A percentile compares a stretch with the other conserved stretches of the same genome.
phyloP scores from a whole-genome alignment of 2,888 invertebrate genomes.

The Metopia argyrocephala region DNA sequence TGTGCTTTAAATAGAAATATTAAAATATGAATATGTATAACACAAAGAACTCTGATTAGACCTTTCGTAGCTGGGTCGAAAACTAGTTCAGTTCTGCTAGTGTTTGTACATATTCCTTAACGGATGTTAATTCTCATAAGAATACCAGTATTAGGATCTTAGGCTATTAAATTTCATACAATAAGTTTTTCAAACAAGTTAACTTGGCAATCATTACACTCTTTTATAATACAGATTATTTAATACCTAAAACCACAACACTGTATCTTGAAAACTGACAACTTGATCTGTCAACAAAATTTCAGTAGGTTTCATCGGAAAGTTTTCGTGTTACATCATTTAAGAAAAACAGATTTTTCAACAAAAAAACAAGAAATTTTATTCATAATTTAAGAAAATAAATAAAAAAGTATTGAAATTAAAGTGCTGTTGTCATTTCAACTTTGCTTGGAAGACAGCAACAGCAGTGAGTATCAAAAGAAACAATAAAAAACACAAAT shows the following conservation, averaged over 20 bases:
- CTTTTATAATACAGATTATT: not conserved
- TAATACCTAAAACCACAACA: constrained; percentile 16
- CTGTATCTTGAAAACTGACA: constrained; percentile 3
- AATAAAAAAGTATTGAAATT: constrained; percentile 13
- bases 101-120: too few relatives aligned
- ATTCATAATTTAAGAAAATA: constrained; percentile 13
- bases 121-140: too few relatives aligned
- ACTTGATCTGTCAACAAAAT: constrained; percentile 29
- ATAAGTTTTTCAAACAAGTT: too few relatives aligned
- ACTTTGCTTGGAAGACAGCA: constrained; percentile 50
- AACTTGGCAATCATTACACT: too few relatives aligned
- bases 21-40: too few relatives aligned
- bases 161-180: too few relatives aligned
- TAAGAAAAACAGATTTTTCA: constrained; percentile 59
- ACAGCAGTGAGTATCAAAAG: constrained; percentile 60
- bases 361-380: constrained; percentile 42
- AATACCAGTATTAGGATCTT: too few relatives aligned
- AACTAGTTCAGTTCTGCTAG: too few relatives aligned
- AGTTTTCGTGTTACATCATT: constrained; percentile 70
- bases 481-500: constrained; percentile 17
- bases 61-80: too few relatives aligned
- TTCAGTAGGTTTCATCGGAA: constrained; percentile 54
- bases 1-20: too few relatives aligned
- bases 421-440: constrained; percentile 58
- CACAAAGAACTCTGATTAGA: too few relatives aligned